Percentiles rank a stretch among this genome's conserved stretches.
phyloP scores from a whole-genome alignment of 2,113 vertebrate genomes.

The Chaenogobius annularis region DNA sequence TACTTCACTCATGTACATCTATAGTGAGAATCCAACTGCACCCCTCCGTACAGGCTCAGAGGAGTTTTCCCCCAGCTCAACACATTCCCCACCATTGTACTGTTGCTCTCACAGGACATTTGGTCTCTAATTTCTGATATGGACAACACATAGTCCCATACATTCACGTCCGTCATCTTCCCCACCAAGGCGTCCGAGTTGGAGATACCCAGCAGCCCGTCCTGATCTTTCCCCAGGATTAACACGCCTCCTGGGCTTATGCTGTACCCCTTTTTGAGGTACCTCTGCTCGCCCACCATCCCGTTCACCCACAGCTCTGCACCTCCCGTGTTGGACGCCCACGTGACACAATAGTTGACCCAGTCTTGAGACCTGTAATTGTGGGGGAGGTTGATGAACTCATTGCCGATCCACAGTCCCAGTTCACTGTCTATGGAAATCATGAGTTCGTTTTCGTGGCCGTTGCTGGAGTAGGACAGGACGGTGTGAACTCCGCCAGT shows the following conservation, averaged over 20 bases:
- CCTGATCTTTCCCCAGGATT: constrained; percentile 80
- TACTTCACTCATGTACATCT: constrained; percentile 71
- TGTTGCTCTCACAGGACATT: constrained; percentile 66
- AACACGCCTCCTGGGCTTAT: constrained; percentile 66
- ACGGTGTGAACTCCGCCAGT: constrained; percentile 59
- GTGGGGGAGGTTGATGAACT: constrained; percentile 76
- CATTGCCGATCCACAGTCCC: constrained; percentile 78
- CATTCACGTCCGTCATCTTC: constrained; percentile 74
- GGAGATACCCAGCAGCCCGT: constrained; percentile 76
- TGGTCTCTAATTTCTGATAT: constrained; percentile 69
- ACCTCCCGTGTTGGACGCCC: constrained; percentile 73
- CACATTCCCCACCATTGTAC: constrained; percentile 68
- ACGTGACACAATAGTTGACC: constrained; percentile 81
- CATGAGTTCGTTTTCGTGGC: constrained; percentile 77
- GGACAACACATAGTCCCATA: constrained; percentile 80
- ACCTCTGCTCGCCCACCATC: constrained; percentile 58
- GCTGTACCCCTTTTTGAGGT: constrained; percentile 66
- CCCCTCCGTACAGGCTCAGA: constrained; percentile 78
- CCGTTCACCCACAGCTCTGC: constrained; percentile 78
- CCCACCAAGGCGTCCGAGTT: constrained; percentile 75
- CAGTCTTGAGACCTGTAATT: constrained; percentile 61
- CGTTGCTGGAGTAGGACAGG: constrained; percentile 77
- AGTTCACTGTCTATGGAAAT: constrained; percentile 69
- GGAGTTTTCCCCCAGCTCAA: constrained; percentile 79
- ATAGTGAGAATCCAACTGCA: constrained; percentile 77